Evolutionary conservation across 2,797 vertebrate genomes (phyloP), one percentile per base, ranked within the genome.

Genomic region (Apogon talboti): DNA sequence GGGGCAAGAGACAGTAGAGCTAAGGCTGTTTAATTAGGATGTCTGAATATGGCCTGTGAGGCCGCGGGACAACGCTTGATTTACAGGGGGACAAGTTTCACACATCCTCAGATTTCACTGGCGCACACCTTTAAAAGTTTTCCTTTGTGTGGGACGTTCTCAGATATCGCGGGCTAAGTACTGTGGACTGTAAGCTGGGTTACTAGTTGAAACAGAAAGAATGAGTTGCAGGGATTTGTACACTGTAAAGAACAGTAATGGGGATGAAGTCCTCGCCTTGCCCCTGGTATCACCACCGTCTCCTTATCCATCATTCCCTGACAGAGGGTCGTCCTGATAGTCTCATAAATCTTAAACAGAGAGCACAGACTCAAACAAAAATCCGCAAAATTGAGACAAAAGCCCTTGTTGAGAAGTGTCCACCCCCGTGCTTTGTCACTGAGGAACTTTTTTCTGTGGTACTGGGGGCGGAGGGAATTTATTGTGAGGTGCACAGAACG

Each of bases 401-500:
- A 85, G 87, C 78, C 61, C 50, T 77, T 51, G 70, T 89, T 79
- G 82, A 87, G 78, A 80, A 58, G 77, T 78, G 71, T 87, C 87
- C 85, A 71, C 85, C 88, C 90, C 77, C 65, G 1, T 55, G 72
- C 78, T 74, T 79, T 80, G 66, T 89, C 77, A 83, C 70, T 73
- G 64, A 66, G 43, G 55, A 87, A 77, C 74, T 67, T 66, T 81
- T 71, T 50, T 51, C 48, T 65, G 66, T 45, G 45, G 43, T 19
- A 52, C 58, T 58, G 79, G 73, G 71, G 71, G 74, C 16, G 66
- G 65, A 48, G 77, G 52, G 77, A 81, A 77, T 85, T 82, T 84
- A 85, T 81, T 84, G 78, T 76, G 78, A 86, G 78, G 66, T 71
- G 65, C 61, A 89, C 83, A 89, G 89, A 86, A 84, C 53, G 4